A percentile compares a stretch with the other conserved stretches of the same genome.
These are phyloP conservation scores for Rhabdomys pumilio DNA, from an alignment of 2,797 vertebrate species.

Conservation along the genomic window DNA sequence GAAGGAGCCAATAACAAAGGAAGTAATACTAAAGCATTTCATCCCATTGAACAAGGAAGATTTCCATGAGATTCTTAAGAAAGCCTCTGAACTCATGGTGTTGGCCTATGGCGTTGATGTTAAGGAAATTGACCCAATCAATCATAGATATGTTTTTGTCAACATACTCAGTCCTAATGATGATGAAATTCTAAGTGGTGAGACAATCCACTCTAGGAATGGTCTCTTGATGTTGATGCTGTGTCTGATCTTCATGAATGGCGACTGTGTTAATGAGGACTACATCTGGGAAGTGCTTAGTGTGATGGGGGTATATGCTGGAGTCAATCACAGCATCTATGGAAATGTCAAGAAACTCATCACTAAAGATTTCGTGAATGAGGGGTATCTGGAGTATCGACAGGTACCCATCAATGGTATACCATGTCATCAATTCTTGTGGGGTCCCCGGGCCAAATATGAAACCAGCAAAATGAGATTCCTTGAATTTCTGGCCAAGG, in stretches of 20 bases:
- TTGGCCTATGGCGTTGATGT: conserved; percentile 59
- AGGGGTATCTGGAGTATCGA: background rate
- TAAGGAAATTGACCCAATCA: conserved; percentile 50
- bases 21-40: conserved; percentile 60
- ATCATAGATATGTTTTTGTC: conserved; percentile 31
- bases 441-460: background rate
- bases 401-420: conserved; percentile 19
- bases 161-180: background rate
- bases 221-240: conserved; percentile 61
- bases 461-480: conserved; percentile 72
- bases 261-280: conserved; percentile 32
- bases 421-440: conserved; percentile 10
- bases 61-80: conserved; percentile 50
- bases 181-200: background rate
- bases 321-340: background rate
- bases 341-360: conserved; percentile 62
- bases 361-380: conserved; percentile 37
- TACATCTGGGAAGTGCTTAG: conserved; percentile 65
- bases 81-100: conserved; percentile 58
- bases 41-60: background rate
- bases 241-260: conserved; percentile 71
- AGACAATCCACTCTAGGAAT: background rate
- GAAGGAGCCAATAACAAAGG: conserved; percentile 59
- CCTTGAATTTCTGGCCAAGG: conserved; percentile 46
- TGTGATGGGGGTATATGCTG: conserved; percentile 28